Evolutionary conservation across 2,113 vertebrate species (phyloP).

Genomic region (Eptesicus fuscus): DNA sequence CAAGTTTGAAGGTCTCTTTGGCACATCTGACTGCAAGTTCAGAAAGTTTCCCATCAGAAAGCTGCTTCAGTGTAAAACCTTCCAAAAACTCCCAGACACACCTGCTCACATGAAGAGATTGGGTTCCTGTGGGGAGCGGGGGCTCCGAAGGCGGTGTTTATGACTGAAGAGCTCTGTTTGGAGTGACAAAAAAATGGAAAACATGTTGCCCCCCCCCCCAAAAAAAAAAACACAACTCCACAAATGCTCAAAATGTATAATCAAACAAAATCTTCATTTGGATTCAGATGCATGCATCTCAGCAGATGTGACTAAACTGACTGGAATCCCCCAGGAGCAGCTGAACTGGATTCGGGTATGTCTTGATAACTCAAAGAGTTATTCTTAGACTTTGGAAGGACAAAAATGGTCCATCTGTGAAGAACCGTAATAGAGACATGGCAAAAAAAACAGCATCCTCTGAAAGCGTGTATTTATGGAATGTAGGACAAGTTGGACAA

Average conservation of each 20-base stretch:
- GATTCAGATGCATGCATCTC: conserved; percentile 80
- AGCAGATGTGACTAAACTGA: conserved; percentile 84
- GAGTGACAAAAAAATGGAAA: conserved; percentile 80
- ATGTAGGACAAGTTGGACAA: conserved; percentile 76
- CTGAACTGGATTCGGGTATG: conserved; percentile 82
- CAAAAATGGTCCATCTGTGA: conserved; percentile 83
- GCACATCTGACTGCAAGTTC: conserved; percentile 52
- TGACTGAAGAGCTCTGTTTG: conserved; percentile 71
- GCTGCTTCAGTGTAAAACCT: conserved; percentile 57
- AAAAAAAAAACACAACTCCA: conserved; percentile 76
- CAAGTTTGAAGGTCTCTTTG: conserved; percentile 62
- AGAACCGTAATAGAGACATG: conserved; percentile 79
- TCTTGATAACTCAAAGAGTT: conserved; percentile 83
- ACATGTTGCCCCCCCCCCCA: conserved; percentile 74
- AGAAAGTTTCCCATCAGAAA: conserved; percentile 69
- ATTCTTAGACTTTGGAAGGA: conserved; percentile 82
- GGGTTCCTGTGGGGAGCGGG: conserved; percentile 27
- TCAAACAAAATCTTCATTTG: conserved; percentile 84
- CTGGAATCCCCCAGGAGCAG: conserved; percentile 82
- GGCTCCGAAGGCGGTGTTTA: conserved; percentile 72
- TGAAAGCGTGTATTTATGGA: conserved; percentile 77
- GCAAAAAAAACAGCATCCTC: conserved; percentile 76
- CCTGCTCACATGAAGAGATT: conserved; percentile 68
- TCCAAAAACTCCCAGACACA: conserved; percentile 66
- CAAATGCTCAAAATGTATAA: conserved; percentile 79